Conservation (phyloP, 2,113 vertebrate genomes). For the Hyperoodon ampullatus region DNA sequence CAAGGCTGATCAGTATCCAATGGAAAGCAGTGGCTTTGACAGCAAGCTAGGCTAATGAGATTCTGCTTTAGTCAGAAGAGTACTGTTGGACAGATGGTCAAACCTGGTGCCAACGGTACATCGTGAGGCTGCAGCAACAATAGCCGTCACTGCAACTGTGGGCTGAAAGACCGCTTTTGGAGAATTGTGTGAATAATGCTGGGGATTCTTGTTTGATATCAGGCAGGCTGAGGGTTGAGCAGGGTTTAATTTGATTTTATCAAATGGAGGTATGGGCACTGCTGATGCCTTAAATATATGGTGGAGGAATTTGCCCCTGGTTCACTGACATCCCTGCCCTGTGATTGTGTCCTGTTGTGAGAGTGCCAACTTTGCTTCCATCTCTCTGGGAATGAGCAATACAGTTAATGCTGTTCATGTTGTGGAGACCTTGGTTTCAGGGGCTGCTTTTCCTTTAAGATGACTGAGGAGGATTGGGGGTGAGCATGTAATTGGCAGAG, state of each 20-base stretch:
- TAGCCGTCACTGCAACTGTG: not conserved
- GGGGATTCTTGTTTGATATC: too few species aligned
- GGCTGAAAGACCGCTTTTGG: not conserved
- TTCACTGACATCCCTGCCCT: not conserved
- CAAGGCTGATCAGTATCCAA: not conserved
- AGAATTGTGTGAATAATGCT: not conserved
- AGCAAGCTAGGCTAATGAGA: not conserved
- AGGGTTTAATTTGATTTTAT: not conserved
- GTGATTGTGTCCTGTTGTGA: not conserved
- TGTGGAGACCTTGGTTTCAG: not conserved
- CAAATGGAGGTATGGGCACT: not conserved
- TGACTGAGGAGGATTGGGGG: not conserved
- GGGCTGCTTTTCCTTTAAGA: not conserved
- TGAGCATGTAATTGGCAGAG: not conserved
- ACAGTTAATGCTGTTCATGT: not conserved
- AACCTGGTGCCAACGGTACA: not conserved
- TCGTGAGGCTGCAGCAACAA: not conserved
- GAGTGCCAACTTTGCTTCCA: accelerated
- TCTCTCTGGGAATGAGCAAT: not conserved
- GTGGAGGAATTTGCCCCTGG: not conserved
- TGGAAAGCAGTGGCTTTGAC: not conserved
- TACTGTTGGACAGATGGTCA: not conserved
- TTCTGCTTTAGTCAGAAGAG: not conserved
- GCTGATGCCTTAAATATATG: not conserved
- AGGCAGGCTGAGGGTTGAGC: not conserved